Conservation (phyloP, 1,140 invertebrate genomes). For the Magallana angulata region DNA sequence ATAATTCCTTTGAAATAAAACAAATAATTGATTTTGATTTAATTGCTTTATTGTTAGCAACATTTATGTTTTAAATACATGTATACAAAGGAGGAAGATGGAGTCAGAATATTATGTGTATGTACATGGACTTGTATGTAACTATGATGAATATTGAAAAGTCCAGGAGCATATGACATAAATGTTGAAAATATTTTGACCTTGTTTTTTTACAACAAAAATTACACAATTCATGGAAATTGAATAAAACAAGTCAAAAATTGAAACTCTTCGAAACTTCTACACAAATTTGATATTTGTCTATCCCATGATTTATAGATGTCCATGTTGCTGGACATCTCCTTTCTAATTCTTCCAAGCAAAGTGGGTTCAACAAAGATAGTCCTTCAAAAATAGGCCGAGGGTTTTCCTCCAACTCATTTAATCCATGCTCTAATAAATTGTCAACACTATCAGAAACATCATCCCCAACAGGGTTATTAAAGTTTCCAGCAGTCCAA, state of each 20-base stretch:
- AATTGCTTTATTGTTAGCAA: conserved; percentile 8
- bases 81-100: not conserved
- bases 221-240: conserved; percentile 2
- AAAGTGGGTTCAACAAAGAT: conserved; percentile 11
- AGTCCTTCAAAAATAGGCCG: conserved; percentile 9
- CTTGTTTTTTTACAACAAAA: not conserved
- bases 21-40: conserved; percentile 4
- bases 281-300: conserved; percentile 23
- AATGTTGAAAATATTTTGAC: conserved; percentile 9
- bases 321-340: not conserved
- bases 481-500: conserved; percentile 40
- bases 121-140: not conserved
- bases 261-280: not conserved
- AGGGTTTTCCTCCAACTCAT: not conserved
- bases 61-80: not conserved
- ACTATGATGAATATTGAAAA: not conserved
- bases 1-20: not conserved
- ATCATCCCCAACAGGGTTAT: conserved; percentile 35
- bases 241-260: not conserved
- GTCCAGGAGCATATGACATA: not conserved
- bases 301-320: conserved; percentile 6
- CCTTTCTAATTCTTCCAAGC: conserved; percentile 10
- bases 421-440: conserved; percentile 4
- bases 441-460: conserved; percentile 2
- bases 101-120: conserved; percentile 6